Percentiles rank a stretch among this genome's conserved stretches.
Conservation (phyloP, 2,797 vertebrate species). For the Rhyacichthys aspro region DNA sequence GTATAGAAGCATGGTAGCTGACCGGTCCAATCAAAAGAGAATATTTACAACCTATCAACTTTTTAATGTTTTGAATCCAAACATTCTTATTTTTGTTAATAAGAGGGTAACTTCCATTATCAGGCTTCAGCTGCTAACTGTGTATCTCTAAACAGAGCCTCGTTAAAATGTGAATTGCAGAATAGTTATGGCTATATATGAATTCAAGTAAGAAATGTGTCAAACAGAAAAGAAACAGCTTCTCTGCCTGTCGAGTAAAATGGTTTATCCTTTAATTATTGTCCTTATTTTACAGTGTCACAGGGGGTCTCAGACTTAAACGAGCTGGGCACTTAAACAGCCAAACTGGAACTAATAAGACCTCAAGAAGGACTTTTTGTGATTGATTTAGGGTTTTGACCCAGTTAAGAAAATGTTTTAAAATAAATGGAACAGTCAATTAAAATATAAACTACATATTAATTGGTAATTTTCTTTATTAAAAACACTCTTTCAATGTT, state of each 20-base stretch:
- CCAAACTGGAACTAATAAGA: slow-evolving; percentile 30
- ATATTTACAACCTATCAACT: too few relatives aligned
- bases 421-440: background rate
- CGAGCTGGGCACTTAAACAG: slow-evolving; percentile 1
- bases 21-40: background rate
- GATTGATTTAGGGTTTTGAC: slow-evolving; percentile 22
- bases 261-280: slow-evolving; percentile 24
- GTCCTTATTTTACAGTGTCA: slow-evolving; percentile 11
- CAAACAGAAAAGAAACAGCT: background rate
- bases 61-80: too few relatives aligned
- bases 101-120: too few relatives aligned
- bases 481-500: too few relatives aligned
- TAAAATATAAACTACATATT: too few relatives aligned
- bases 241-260: slow-evolving; percentile 13
- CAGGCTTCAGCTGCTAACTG: too few relatives aligned
- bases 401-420: slow-evolving; percentile 9
- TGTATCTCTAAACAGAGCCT: background rate
- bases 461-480: too few relatives aligned
- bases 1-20: background rate
- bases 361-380: slow-evolving; percentile 5
- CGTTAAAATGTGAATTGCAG: too few relatives aligned
- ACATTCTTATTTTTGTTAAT: too few relatives aligned
- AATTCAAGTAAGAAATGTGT: slow-evolving; percentile 21
- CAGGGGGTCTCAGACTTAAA: slow-evolving; percentile 18
- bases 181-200: background rate